phyloP scores from a whole-genome alignment of 2,113 vertebrate species.

The Trogon melanurus region DNA sequence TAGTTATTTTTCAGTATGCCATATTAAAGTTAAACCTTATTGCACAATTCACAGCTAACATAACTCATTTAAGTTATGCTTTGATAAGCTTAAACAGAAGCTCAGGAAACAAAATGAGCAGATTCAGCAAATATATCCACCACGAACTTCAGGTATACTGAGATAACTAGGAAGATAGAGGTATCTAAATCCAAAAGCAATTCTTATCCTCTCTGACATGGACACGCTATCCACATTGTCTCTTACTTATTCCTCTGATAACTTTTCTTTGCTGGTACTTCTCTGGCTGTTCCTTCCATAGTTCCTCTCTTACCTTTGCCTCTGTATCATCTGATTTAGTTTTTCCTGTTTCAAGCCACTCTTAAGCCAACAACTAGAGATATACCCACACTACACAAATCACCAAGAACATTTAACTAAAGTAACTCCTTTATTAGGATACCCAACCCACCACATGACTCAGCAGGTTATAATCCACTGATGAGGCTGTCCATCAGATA shows the following conservation, averaged over 20 bases:
- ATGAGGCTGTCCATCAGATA: neutral
- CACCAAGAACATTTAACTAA: neutral
- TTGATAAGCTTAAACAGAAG: neutral
- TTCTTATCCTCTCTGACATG: neutral
- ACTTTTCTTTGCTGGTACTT: neutral
- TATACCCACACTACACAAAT: neutral
- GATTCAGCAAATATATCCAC: neutral
- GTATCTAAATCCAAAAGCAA: neutral
- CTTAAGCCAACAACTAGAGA: neutral
- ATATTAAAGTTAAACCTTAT: neutral
- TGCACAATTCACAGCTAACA: neutral
- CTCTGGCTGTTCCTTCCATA: neutral
- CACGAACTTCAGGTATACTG: neutral
- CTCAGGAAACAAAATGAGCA: neutral
- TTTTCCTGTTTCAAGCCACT: neutral
- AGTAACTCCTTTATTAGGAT: neutral
- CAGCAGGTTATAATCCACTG: neutral
- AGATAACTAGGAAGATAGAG: neutral
- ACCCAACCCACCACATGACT: neutral
- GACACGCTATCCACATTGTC: accelerated
- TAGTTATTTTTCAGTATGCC: neutral
- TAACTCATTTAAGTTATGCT: neutral
- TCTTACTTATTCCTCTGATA: neutral
- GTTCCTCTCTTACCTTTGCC: neutral
- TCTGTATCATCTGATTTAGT: neutral